Evolutionary conservation across 2,113 vertebrate genomes (phyloP), one percentile per base, ranked within the genome.

Genomic region (Rynchops niger): DNA sequence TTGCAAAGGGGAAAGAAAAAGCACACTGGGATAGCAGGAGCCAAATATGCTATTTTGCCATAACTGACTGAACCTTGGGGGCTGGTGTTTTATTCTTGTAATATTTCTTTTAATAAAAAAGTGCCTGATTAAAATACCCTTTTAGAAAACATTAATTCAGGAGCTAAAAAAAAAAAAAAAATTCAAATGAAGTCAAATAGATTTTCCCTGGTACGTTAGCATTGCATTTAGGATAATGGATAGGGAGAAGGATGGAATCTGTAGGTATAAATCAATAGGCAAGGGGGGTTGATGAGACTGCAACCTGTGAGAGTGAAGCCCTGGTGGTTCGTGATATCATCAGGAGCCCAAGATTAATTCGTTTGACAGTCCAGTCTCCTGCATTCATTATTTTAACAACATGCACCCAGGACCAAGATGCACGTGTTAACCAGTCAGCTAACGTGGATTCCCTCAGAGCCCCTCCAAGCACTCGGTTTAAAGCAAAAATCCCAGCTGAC

Each of bases 371-470:
- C 93, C 96, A 96, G 97, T 53, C 96, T 97, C 95, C 97, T 96
- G 96, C 98, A 98, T 97, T 97, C 98, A 97, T 98, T 98, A 98
- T 96, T 98, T 98, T 98, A 98, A 98, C 98, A 98, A 91, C 95
- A 94, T 86, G 91, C 94, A 96, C 92, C 56, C 40, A 94, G 94
- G 73, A 94, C 87, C 59, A 9, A 50, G n/a, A 69, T 86, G 65
- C 93, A 92, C 85, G 79, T 23, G 25, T 92, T 95, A 95, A 94
- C 91, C 92, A 94, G 80, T 22, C 95, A 53, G 93, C 47, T 49
- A 80, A 69, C 1, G 0, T 8, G 27, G 6, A n/a, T 42, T 56
- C 87, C 15, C 45, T 15, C 76, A 40, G 53, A 65, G 36, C 55
- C 80, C 78, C 67, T 22, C 12, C 82, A 45, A 77, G 42, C 72